A percentile compares a stretch with the other conserved stretches of the same genome.
Evolutionary conservation across 2,888 invertebrate genomes (phyloP).

Genomic region (Steromphala cineraria): DNA sequence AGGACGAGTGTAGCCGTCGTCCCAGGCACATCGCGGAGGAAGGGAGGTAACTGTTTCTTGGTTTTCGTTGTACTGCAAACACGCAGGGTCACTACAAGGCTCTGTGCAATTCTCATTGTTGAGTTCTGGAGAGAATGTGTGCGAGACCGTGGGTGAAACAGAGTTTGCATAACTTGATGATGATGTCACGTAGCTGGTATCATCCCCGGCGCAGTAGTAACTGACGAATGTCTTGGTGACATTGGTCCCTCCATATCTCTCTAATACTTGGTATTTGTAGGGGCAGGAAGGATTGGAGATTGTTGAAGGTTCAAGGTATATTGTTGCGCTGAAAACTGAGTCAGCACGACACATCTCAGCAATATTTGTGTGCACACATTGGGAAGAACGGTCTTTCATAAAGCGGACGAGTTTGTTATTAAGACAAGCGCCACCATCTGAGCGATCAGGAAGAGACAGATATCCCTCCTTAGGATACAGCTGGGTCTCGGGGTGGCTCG

Average conservation of each 20-base stretch:
- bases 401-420: slow-evolving; percentile 63
- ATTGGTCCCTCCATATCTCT: background rate
- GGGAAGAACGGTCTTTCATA: slow-evolving; percentile 50
- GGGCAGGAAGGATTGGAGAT: slow-evolving; percentile 44
- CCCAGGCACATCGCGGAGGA: slow-evolving; percentile 53
- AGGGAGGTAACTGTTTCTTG: slow-evolving; percentile 17
- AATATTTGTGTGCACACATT: slow-evolving; percentile 55
- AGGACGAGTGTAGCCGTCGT: slow-evolving; percentile 52
- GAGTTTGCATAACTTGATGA: slow-evolving; percentile 23
- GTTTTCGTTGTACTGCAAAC: slow-evolving; percentile 31
- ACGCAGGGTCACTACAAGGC: slow-evolving; percentile 35
- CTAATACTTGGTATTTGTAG: slow-evolving; percentile 29
- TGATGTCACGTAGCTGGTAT: slow-evolving; percentile 44
- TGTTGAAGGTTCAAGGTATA: slow-evolving; percentile 54
- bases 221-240: slow-evolving; percentile 44
- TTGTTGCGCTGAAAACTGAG: slow-evolving; percentile 59
- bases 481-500: background rate
- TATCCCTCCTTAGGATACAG: slow-evolving; percentile 35
- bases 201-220: slow-evolving; percentile 51
- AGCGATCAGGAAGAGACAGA: slow-evolving; percentile 62
- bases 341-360: slow-evolving; percentile 43
- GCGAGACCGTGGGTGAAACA: slow-evolving; percentile 27
- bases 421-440: slow-evolving; percentile 58
- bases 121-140: slow-evolving; percentile 43
- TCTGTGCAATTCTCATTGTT: slow-evolving; percentile 43